Percentiles rank a stretch among this genome's conserved stretches.
Conservation (phyloP, 2,888 invertebrate genomes). For the Scaeva pyrastri region DNA sequence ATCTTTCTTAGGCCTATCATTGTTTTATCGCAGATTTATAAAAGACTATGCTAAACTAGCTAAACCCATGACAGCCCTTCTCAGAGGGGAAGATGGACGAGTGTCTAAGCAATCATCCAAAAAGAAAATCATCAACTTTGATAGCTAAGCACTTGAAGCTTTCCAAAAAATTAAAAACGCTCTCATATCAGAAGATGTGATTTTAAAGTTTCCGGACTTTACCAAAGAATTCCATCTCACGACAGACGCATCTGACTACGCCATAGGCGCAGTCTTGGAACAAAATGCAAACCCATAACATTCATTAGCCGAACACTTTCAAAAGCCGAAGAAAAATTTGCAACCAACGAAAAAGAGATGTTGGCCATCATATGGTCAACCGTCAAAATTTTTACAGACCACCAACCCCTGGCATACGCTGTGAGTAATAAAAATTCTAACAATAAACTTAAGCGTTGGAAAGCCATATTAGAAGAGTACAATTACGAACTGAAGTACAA, state of each 20-base stretch:
- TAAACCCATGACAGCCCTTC: no score
- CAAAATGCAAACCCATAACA: background rate
- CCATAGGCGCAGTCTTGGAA: background rate
- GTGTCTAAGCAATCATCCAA: no score
- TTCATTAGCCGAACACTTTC: background rate
- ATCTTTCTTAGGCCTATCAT: no score
- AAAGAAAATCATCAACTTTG: no score
- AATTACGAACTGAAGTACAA: no score
- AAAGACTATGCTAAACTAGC: no score
- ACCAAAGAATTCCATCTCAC: background rate
- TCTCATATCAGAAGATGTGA: background rate
- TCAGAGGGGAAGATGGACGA: no score
- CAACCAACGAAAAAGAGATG: constrained; percentile 9
- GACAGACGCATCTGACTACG: background rate
- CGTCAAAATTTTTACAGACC: constrained; percentile 31
- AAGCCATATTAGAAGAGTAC: no score
- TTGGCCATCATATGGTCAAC: background rate
- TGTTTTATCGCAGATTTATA: no score
- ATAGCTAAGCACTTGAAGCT: constrained; percentile 6
- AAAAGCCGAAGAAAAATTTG: background rate
- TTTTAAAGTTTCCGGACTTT: background rate
- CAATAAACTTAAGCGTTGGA: no score
- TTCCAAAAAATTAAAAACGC: background rate
- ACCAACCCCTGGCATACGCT: constrained; percentile 44
- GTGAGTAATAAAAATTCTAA: constrained; percentile 53